phyloP scores from a whole-genome alignment of 2,888 invertebrate species.

The Ryuthela nishihirai region DNA sequence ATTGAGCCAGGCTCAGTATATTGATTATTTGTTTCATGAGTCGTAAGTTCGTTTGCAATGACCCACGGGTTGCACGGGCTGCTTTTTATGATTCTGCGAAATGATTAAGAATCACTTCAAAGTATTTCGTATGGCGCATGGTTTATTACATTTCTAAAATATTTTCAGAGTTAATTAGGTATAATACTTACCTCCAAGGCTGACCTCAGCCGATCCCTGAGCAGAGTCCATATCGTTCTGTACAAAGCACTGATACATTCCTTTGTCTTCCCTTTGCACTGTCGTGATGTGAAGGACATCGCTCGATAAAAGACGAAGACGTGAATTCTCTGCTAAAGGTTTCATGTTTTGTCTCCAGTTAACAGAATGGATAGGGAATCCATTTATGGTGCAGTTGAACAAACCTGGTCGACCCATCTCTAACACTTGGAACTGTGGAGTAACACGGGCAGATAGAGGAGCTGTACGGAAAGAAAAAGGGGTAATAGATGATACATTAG shows the following conservation, averaged over 20 bases:
- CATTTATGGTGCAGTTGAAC: conserved; percentile 81
- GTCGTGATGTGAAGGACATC: conserved; percentile 55
- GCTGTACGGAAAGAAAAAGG: no score
- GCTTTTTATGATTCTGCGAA: no score
- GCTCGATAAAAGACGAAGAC: conserved; percentile 14
- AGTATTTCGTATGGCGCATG: no score
- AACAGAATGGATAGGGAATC: conserved; percentile 75
- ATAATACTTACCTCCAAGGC: conserved; percentile 61
- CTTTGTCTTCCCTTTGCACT: conserved; percentile 75
- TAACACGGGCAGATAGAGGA: conserved; percentile 70
- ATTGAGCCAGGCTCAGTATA: no score
- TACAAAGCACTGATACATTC: conserved; percentile 87
- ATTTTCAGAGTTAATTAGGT: no score
- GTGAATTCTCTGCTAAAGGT: conserved; percentile 55
- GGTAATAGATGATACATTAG: no score
- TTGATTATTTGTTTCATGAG: no score
- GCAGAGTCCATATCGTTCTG: conserved; percentile 78
- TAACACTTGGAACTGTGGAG: conserved; percentile 59
- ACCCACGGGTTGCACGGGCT: no score
- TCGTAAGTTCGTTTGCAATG: no score
- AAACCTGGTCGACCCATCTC: conserved; percentile 78
- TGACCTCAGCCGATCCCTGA: conserved; percentile 73
- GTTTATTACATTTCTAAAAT: no score
- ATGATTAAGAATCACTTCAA: no score
- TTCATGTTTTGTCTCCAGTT: conserved; percentile 76